These are phyloP conservation scores for Coleophora flavipennella DNA, from an alignment of 2,888 invertebrate species.

Conservation along the genomic window DNA sequence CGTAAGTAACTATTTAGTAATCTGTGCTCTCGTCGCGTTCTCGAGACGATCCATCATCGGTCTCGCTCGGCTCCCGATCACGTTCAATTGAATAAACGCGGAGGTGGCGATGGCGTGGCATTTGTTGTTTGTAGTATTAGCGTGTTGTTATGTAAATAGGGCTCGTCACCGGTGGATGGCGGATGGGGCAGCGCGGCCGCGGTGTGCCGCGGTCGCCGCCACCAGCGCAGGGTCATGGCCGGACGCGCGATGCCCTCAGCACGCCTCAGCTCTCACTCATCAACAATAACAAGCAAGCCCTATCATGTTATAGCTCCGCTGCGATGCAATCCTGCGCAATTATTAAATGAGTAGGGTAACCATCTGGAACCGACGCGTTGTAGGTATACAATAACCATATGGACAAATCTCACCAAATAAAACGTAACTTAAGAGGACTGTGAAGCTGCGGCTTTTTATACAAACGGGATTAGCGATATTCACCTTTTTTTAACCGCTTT, in stretches of 20 bases:
- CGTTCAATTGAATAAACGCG: conserved; percentile 62
- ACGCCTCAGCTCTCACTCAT: conserved; percentile 9
- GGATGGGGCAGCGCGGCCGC: conserved; percentile 6
- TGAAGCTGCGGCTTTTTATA: too few relatives aligned
- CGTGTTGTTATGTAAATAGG: conserved; percentile 54
- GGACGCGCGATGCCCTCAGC: conserved; percentile 26
- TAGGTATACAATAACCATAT: conserved; percentile 1
- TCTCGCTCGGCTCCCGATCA: conserved; percentile 32
- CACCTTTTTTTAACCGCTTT: too few relatives aligned
- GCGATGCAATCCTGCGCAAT: too few relatives aligned
- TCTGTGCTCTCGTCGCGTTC: too few relatives aligned
- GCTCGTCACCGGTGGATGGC: conserved; percentile 12
- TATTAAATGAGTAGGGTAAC: too few relatives aligned
- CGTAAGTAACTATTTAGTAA: too few relatives aligned
- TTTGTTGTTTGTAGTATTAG: conserved; percentile 32
- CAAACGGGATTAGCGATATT: too few relatives aligned
- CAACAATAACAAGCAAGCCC: background rate
- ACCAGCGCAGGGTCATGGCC: conserved; percentile 10
- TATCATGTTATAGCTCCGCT: too few relatives aligned
- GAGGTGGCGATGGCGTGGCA: conserved; percentile 26
- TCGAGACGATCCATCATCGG: conserved; percentile 48
- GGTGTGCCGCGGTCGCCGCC: conserved; percentile 36
- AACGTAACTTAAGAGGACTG: too few relatives aligned
- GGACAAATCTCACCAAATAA: too few relatives aligned
- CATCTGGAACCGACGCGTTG: background rate